phyloP scores from a whole-genome alignment of 2,113 vertebrate species.

The Brienomyrus longianalis region DNA sequence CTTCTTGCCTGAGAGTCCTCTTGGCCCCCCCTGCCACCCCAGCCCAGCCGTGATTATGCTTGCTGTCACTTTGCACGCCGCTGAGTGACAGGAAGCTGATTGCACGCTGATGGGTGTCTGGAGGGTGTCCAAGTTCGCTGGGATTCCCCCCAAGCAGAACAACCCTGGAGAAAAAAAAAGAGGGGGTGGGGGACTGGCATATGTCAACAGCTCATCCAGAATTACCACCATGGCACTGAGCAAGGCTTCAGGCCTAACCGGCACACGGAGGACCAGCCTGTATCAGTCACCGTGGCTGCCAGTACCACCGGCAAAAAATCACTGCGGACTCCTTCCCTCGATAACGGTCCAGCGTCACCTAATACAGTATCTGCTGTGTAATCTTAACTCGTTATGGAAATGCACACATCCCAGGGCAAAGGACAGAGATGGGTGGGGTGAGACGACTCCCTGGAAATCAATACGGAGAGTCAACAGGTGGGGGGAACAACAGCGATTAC shows the following conservation, averaged over 20 bases:
- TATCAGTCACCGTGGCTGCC: neutral
- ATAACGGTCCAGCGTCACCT: neutral
- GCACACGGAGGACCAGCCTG: neutral
- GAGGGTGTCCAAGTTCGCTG: constrained; percentile 76
- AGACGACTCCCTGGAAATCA: neutral
- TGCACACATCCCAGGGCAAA: neutral
- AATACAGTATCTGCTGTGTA: neutral
- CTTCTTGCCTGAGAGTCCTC: constrained; percentile 58
- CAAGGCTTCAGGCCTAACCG: no score
- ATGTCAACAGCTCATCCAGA: neutral
- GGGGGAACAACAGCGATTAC: neutral
- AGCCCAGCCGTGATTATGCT: constrained; percentile 77
- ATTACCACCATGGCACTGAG: neutral
- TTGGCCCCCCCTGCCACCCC: constrained; percentile 60
- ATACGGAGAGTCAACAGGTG: neutral
- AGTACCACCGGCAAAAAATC: neutral
- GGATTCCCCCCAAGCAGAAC: constrained; percentile 32
- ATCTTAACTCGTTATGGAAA: constrained; percentile 1
- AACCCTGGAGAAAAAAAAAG: constrained; percentile 2
- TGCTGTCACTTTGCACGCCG: constrained; percentile 62
- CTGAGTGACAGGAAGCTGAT: constrained; percentile 84
- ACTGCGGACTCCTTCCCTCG: neutral
- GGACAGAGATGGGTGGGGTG: neutral
- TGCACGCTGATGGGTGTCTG: constrained; percentile 70
- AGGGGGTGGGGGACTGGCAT: neutral